Evolutionary conservation across 2,113 vertebrate genomes (phyloP).

Genomic region (Albula glossodonta): DNA sequence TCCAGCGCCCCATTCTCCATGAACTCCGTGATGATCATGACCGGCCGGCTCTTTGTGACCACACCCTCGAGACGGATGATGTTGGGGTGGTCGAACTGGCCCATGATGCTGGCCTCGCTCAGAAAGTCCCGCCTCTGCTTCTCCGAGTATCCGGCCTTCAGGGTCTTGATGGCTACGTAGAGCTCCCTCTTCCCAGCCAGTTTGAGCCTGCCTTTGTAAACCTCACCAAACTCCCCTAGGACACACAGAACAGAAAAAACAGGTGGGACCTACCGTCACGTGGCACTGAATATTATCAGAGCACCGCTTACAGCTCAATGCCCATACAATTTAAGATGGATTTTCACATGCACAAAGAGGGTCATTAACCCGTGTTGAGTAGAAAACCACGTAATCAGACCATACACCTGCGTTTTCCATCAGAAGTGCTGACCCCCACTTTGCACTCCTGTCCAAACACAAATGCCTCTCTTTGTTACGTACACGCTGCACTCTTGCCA

Average conservation of each 20-base stretch:
- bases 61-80: conserved; percentile 96
- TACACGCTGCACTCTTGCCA: no score
- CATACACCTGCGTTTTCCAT: no score
- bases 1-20: conserved; percentile 98
- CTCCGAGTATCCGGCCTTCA: conserved; percentile 94
- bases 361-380: no score
- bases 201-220: conserved; percentile 96
- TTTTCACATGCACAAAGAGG: no score
- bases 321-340: neutral
- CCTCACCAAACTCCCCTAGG: conserved; percentile 95
- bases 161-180: conserved; percentile 95
- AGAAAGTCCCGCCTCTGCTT: conserved; percentile 96
- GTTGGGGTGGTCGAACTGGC: conserved; percentile 97
- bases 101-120: conserved; percentile 98
- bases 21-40: conserved; percentile 99
- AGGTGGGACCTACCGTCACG: neutral
- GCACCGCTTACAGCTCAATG: neutral
- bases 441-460: no score
- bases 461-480: no score
- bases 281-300: neutral
- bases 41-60: conserved; percentile 95
- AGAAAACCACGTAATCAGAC: no score
- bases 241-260: no score
- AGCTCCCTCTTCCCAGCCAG: conserved; percentile 93
- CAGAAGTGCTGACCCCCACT: no score